Evolutionary conservation across 2,797 vertebrate species (phyloP), one percentile per base, ranked within the genome.

Genomic region (Sternarchorhynchus goeldii): DNA sequence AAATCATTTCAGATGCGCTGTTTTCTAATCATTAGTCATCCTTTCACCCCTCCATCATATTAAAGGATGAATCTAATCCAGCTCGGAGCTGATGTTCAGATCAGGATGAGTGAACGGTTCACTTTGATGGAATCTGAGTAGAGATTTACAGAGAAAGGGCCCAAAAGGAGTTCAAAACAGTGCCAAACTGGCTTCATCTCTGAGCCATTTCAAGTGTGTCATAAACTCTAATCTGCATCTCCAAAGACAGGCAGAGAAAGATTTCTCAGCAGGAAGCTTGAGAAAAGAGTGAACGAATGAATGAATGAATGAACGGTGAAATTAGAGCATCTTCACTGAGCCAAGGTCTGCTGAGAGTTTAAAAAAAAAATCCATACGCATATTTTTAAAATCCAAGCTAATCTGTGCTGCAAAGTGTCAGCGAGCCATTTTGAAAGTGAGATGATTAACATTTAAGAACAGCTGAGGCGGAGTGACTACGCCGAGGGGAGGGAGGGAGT

Each of bases 391-490:
- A 45, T 31, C n/a, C 41, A 75, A 74, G 72, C 84, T 87, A 88
- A 87, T 88, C 89, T 88, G 83, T 84, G 85, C 77, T 86, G 81
- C 63, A 76, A 85, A 73, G 80, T 82, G 80, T 73, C 81, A 73
- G 76, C 76, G 64, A 77, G 71, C 57, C 29, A 14, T 82, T 88
- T 88, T 88, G 85, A 90, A 87, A 89, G 75, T 82, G 85, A 89
- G 82, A 86, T 88, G 87, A 90, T 92, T 90, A 90, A 91, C 89
- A 87, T 90, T 89, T 79, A 84, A 90, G 83, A 58, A 81, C 88
- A 86, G 77, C 31, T 32, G 79, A 70, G 64, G 34, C 76, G 55
- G 50, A 86, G 86, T 82, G 84, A 81, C 77, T 79, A 34, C 4
- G 45, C 45, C 14, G 1, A 14, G 45, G 45, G 45, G 10, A 50